Conservation (phyloP, 2,797 vertebrate species). For the Phataginus tetradactyla region DNA sequence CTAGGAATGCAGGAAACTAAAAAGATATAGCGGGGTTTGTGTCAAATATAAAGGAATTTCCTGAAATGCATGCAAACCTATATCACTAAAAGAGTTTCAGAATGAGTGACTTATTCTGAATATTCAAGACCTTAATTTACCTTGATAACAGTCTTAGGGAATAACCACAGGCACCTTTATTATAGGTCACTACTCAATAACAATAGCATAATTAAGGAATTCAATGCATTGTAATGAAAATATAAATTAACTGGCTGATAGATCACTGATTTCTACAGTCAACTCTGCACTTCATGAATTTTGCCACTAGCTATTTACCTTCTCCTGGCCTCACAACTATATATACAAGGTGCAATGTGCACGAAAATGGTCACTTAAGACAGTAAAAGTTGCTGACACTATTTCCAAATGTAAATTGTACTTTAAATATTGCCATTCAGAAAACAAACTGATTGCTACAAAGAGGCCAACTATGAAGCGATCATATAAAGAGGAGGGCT, state of each 20-base stretch:
- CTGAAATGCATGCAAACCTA: neutral
- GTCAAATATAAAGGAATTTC: neutral
- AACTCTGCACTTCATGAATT: neutral
- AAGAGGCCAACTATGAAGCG: neutral
- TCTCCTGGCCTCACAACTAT: neutral
- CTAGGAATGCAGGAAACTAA: neutral
- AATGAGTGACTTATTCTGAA: neutral
- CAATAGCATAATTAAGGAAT: neutral
- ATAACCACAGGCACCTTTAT: conserved; percentile 14
- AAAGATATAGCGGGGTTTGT: neutral
- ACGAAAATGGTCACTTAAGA: neutral
- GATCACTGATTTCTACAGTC: neutral
- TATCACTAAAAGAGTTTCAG: neutral
- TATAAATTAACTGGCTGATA: neutral
- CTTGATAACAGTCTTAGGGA: neutral
- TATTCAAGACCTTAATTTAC: conserved; percentile 17
- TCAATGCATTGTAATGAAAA: conserved; percentile 17
- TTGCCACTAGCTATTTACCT: neutral
- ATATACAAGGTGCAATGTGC: neutral
- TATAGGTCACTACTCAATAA: neutral
- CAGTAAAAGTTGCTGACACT: neutral
- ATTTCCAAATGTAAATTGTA: conserved; percentile 14
- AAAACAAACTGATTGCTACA: neutral
- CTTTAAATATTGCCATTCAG: conserved; percentile 6
- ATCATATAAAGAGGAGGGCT: neutral